Evolutionary conservation across 2,797 vertebrate species (phyloP).

Genomic region (Nyctibius grandis): DNA sequence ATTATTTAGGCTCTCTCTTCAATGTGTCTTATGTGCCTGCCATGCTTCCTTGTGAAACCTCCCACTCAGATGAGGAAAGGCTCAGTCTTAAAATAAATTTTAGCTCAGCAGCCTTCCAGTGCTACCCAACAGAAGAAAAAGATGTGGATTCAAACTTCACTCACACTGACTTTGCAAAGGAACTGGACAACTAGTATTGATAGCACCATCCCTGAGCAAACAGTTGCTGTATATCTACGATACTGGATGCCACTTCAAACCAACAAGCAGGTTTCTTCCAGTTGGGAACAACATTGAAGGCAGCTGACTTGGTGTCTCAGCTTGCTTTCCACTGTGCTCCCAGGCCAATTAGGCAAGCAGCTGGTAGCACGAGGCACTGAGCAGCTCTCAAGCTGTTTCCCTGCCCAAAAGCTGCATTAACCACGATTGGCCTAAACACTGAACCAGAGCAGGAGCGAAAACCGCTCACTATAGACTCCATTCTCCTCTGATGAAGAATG

Average conservation of each 20-base stretch:
- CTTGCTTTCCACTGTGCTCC: not conserved
- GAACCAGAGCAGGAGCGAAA: not conserved
- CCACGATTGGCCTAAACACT: not conserved
- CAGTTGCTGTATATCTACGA: accelerated
- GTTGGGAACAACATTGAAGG: not conserved
- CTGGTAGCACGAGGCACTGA: not conserved
- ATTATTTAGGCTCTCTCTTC: not conserved
- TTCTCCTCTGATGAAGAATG: not conserved
- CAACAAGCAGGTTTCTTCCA: not conserved
- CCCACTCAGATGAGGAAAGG: not conserved
- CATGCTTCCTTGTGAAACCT: not conserved
- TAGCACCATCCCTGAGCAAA: not conserved
- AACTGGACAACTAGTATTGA: not conserved
- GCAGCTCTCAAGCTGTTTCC: not conserved
- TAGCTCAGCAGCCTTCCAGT: not conserved
- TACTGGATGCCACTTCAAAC: not conserved
- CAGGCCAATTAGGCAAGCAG: not conserved
- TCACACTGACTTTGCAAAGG: not conserved
- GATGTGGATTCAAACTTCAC: not conserved
- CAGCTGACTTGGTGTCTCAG: not conserved
- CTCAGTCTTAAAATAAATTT: not conserved
- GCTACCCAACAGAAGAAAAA: not conserved
- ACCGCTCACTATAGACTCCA: not conserved
- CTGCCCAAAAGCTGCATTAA: not conserved
- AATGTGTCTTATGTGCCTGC: not conserved